Conservation (phyloP, 2,888 invertebrate genomes). For the Pycnomerus fuliginosus region DNA sequence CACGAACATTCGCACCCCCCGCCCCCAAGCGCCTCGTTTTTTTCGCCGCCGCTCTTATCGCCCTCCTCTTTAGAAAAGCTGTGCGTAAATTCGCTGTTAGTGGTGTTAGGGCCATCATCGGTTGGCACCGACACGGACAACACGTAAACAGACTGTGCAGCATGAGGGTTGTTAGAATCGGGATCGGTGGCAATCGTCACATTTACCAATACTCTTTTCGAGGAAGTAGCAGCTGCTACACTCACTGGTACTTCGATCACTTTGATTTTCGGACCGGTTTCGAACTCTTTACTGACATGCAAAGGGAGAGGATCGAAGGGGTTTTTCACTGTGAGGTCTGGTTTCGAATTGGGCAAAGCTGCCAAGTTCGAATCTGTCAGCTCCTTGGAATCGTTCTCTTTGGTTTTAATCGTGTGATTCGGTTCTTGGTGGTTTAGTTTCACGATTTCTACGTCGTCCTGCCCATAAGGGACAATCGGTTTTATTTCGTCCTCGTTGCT, state of each 20-base stretch:
- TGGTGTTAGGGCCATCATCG: slow-evolving; percentile 58
- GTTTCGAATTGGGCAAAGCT: slow-evolving; percentile 24
- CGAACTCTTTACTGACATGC: slow-evolving; percentile 34
- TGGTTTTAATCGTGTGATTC: slow-evolving; percentile 39
- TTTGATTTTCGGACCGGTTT: slow-evolving; percentile 40
- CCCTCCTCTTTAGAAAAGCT: slow-evolving; percentile 30
- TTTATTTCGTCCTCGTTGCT: slow-evolving; percentile 8
- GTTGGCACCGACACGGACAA: slow-evolving; percentile 79
- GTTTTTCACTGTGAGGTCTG: slow-evolving; percentile 28
- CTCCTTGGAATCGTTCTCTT: slow-evolving; percentile 41
- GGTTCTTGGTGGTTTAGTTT: slow-evolving; percentile 47
- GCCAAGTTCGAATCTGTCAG: slow-evolving; percentile 44
- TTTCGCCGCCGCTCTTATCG: slow-evolving; percentile 21
- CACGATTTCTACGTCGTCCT: slow-evolving; percentile 54
- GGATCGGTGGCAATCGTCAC: slow-evolving; percentile 77
- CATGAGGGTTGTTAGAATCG: slow-evolving; percentile 53
- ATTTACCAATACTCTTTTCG: slow-evolving; percentile 74
- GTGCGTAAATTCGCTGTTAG: slow-evolving; percentile 24
- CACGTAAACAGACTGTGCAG: slow-evolving; percentile 70
- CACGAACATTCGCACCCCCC: slow-evolving; percentile 75
- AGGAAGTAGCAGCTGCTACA: slow-evolving; percentile 47
- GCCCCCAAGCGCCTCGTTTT: slow-evolving; percentile 53
- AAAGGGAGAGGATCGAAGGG: slow-evolving; percentile 28
- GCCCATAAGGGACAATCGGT: slow-evolving; percentile 45
- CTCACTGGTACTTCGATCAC: slow-evolving; percentile 46